These are phyloP conservation scores for Porites evermanni DNA, from an alignment of 92 coral and sea anemone genomes.

Conservation along the genomic window DNA sequence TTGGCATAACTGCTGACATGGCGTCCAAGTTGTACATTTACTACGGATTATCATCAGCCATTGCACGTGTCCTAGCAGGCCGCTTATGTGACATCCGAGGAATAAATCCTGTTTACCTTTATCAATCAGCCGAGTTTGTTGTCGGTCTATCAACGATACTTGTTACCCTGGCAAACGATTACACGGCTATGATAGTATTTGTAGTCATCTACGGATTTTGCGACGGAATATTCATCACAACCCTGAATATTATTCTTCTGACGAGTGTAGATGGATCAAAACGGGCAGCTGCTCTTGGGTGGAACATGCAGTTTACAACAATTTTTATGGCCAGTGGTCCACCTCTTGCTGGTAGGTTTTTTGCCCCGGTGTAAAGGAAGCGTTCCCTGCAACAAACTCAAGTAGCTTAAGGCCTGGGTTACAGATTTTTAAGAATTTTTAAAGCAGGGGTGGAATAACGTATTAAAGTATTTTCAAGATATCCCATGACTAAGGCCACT, in stretches of 20 bases:
- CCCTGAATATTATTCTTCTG: constrained; percentile 44
- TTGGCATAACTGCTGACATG: constrained; percentile 49
- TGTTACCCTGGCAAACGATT: constrained; percentile 22
- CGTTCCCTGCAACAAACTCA: not conserved
- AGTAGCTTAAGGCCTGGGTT: no score
- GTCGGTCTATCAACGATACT: constrained; percentile 45
- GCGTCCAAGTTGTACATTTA: constrained; percentile 52
- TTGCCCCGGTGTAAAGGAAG: no score
- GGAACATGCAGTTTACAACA: constrained; percentile 37
- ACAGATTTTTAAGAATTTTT: no score
- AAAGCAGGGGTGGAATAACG: no score
- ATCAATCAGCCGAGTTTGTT: constrained; percentile 41
- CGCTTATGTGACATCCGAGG: constrained; percentile 31
- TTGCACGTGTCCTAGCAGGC: constrained; percentile 53
- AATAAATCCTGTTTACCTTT: constrained; percentile 50
- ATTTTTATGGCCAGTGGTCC: constrained; percentile 62
- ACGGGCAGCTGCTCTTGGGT: constrained; percentile 48
- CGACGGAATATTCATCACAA: constrained; percentile 54
- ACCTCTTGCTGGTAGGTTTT: constrained; percentile 37
- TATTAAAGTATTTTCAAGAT: no score
- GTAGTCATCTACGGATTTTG: constrained; percentile 56
- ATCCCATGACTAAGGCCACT: no score
- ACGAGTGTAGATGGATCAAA: constrained; percentile 33
- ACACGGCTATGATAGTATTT: constrained; percentile 33
- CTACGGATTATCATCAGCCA: constrained; percentile 48